Evolutionary conservation across 1,140 invertebrate species (phyloP), one percentile per base, ranked within the genome.

Genomic region (Aradophagus sp.): DNA sequence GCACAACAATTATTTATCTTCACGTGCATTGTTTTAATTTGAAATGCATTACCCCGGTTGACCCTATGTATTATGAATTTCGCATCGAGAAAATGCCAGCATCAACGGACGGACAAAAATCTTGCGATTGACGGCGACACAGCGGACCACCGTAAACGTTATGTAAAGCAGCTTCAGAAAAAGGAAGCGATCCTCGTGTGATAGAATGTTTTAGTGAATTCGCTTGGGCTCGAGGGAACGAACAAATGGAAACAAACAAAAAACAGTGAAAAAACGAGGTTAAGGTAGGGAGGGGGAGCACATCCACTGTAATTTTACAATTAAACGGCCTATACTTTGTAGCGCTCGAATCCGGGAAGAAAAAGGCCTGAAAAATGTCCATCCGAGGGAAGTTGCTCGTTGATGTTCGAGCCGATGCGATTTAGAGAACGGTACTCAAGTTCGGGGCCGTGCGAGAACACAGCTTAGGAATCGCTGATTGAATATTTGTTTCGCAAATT

Each of bases 401-500:
- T 63, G 11, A 53, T 63, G 52, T 41, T 50, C 35, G 17, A 50
- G 17, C n/a, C 29, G 38, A 16, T 63, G 48, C 20, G 59, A 42
- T 63, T 63, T 53, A 55, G 48, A 36, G 38, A 56, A 67, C 45
- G 50, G 52, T 55, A 52, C 45, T 67, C 56, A 66, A 56, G 23
- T 50, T 67, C 4, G 29, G n/a, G 36, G 19, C 38, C 17, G 34
- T 45, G 29, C 26, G 31, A 44, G 36, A 50, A 35, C 29, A 45
- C 23, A 12, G 27, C 5, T 10, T 34, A 48, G 34, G 14, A 31
- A 7, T 11, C 14, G 35, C n/a, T 56, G 45, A 67, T 67, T 67
- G 63, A 67, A 52, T 67, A 58, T 59, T 67, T 67, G 53, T 58
- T 59, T 52, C 63, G 26, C 29, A 58, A 52, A 58, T 58, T 67